Evolutionary conservation across 2,888 invertebrate genomes (phyloP).

Genomic region (Steinernema scapterisci): DNA sequence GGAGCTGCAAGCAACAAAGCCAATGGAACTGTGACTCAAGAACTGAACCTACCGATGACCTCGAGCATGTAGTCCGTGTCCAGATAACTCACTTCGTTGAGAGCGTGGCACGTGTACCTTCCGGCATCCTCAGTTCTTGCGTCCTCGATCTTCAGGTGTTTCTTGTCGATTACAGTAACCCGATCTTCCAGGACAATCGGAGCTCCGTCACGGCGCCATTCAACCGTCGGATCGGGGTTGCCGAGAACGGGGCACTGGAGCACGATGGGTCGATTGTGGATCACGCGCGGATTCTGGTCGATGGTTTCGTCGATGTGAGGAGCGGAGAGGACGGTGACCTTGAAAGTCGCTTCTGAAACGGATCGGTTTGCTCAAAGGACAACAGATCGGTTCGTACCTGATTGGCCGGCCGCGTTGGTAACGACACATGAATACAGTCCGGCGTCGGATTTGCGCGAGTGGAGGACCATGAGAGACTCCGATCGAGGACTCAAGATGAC

Average conservation of each 20-base stretch:
- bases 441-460: slow-evolving; percentile 70
- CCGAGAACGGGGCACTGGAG: slow-evolving; percentile 72
- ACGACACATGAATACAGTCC: slow-evolving; percentile 76
- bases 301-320: slow-evolving; percentile 64
- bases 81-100: slow-evolving; percentile 72
- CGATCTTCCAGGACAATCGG: slow-evolving; percentile 26
- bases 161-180: slow-evolving; percentile 37
- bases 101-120: slow-evolving; percentile 73
- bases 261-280: slow-evolving; percentile 72
- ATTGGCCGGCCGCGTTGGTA: slow-evolving; percentile 75
- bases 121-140: slow-evolving; percentile 70
- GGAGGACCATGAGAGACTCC: slow-evolving; percentile 65
- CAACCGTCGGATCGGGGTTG: slow-evolving; percentile 71
- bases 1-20: slow-evolving; percentile 66
- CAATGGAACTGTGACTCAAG: not conserved
- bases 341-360: slow-evolving; percentile 41
- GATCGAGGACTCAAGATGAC: slow-evolving; percentile 64
- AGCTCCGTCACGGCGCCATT: slow-evolving; percentile 44
- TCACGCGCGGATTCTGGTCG: slow-evolving; percentile 67
- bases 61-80: slow-evolving; percentile 72
- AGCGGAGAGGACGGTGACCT: slow-evolving; percentile 56
- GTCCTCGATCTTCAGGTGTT: slow-evolving; percentile 43
- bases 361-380: slow-evolving; percentile 54
- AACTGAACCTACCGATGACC: slow-evolving; percentile 72
- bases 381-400: slow-evolving; percentile 60